These are phyloP conservation scores for Mythimna pallens DNA, from an alignment of 2,888 invertebrate genomes.

Conservation along the genomic window DNA sequence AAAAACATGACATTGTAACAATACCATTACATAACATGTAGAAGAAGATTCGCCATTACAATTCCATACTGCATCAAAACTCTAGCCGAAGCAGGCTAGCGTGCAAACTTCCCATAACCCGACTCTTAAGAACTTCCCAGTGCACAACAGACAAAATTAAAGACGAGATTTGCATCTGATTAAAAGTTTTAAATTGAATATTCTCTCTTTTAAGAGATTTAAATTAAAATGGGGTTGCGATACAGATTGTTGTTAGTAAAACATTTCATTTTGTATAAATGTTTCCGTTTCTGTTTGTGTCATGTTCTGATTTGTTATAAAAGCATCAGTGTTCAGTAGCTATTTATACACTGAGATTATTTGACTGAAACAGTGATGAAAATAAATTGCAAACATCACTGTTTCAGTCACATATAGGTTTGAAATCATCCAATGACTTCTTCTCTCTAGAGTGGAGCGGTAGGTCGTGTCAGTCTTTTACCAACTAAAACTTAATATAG, in stretches of 20 bases:
- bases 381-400: too few species aligned
- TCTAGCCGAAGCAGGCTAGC: conserved; percentile 13
- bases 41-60: conserved; percentile 1
- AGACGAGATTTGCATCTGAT: conserved; percentile 71
- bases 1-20: neutral
- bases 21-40: neutral
- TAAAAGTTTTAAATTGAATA: conserved; percentile 71
- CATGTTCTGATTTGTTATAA: conserved; percentile 20
- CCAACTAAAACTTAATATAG: too few species aligned
- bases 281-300: conserved; percentile 28
- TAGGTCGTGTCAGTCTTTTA: too few species aligned
- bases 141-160: conserved; percentile 60
- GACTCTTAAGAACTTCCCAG: conserved; percentile 42
- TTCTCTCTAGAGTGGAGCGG: too few species aligned
- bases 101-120: conserved; percentile 50
- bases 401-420: too few species aligned
- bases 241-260: conserved; percentile 43
- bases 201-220: conserved; percentile 55
- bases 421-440: too few species aligned
- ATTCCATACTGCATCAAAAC: neutral
- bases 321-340: neutral
- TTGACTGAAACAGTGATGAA: neutral
- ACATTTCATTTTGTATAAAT: conserved; percentile 45
- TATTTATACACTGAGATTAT: too few species aligned
- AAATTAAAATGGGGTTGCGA: conserved; percentile 52